Evolutionary conservation across 2,113 vertebrate genomes (phyloP).

Genomic region (Antidorcas marsupialis): DNA sequence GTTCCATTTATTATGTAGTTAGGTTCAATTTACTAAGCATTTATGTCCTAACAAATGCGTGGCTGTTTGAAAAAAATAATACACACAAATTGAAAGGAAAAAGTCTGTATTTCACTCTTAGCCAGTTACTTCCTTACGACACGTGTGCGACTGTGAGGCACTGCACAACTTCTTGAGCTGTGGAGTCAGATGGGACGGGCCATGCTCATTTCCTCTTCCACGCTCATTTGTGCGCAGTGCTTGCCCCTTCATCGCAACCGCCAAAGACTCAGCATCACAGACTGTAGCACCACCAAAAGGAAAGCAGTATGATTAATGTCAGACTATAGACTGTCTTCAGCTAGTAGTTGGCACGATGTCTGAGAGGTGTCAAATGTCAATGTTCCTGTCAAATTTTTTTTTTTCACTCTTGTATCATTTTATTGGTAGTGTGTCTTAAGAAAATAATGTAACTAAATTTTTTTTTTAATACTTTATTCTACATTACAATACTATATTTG

Average conservation of each 20-base stretch:
- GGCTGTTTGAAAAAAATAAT: background rate
- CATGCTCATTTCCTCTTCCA: background rate
- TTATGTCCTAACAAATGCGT: background rate
- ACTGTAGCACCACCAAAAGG: background rate
- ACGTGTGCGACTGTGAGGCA: background rate
- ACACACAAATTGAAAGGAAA: background rate
- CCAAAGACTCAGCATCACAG: background rate
- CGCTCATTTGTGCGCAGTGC: accelerated
- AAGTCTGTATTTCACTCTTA: background rate
- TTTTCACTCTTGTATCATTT: background rate
- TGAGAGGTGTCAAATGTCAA: background rate
- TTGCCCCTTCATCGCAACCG: background rate
- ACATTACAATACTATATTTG: too few relatives aligned
- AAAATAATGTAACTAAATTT: background rate
- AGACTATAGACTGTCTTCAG: background rate
- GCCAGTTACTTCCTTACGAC: background rate
- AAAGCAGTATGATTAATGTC: background rate
- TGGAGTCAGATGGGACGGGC: background rate
- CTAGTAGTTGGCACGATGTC: background rate
- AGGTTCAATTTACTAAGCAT: background rate
- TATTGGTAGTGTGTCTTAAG: background rate
- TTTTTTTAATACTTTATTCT: too few relatives aligned
- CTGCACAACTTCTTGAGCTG: background rate
- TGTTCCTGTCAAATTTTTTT: background rate
- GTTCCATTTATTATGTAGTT: background rate